Evolutionary conservation across 2,888 invertebrate species (phyloP), one percentile per base, ranked within the genome.

Genomic region (Cephus pulcher): DNA sequence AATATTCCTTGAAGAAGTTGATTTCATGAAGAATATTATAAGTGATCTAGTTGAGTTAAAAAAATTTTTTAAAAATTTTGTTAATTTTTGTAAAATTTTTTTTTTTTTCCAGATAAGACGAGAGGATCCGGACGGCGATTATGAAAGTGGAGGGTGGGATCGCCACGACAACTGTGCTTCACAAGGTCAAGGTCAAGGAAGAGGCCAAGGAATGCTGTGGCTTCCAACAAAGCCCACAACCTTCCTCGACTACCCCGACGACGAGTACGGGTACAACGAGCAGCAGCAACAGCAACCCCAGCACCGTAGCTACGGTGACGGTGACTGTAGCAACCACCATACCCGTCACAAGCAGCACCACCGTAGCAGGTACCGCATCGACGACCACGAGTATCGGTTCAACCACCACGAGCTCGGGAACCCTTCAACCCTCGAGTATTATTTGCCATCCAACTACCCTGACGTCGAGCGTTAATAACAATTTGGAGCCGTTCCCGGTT

Each of bases 161-260:
- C 79, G 84, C 86, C 70, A 80, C 87, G 69, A 85, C 85, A 77
- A 79, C 85, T n/a, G 82, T 87, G 34, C 86, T 87, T 80, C 88
- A 89, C 82, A 90, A 89, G 84, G 87, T 90, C 84, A 91, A 90
- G 86, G 89, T 91, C 78, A 91, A 91, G 84, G 91, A 91, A 84
- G 91, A 91, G 80, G 83, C 87, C 73, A 90, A 88, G 83, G 91
- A 90, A 85, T 89, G 89, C 82, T 85, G 86, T 77, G 84, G 82
- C 77, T 86, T 85, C 79, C 88, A 86, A 77, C 84, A 86, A 74
- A 77, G 77, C 69, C 74, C 80, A 70, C 79, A 80, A 74, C 80
- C 82, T 75, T 80, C 83, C 73, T 82, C 83, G 81, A 80, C 81
- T 76, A 75, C 84, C 69, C 74, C 75, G 56, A 80, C 79, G 75